phyloP scores from a whole-genome alignment of 1,140 invertebrate species.

The Bilobella aurantiaca region DNA sequence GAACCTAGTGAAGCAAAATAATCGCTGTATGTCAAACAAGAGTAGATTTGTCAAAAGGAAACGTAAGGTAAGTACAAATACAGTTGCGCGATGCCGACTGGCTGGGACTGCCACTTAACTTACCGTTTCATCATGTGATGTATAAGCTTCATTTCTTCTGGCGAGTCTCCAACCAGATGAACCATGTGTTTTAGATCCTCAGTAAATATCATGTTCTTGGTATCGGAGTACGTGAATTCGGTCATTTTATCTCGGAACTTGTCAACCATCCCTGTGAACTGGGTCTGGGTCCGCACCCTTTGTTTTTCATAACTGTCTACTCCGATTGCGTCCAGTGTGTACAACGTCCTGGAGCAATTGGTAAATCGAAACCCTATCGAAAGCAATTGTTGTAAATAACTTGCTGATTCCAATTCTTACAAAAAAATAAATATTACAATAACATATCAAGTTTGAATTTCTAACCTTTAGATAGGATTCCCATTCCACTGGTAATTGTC shows the following conservation, averaged over 20 bases:
- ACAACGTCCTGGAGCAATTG: constrained; percentile 42
- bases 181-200: constrained; percentile 75
- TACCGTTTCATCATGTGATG: constrained; percentile 57
- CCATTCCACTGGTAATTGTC: background rate
- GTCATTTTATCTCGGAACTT: constrained; percentile 58
- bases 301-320: constrained; percentile 48
- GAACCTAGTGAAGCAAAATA: constrained; percentile 58
- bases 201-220: constrained; percentile 61
- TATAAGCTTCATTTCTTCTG: constrained; percentile 53
- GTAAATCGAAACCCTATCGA: too few relatives aligned
- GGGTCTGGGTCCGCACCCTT: constrained; percentile 45
- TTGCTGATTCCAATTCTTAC: too few relatives aligned
- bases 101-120: constrained; percentile 12
- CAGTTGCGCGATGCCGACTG: too few relatives aligned
- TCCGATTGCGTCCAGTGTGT: constrained; percentile 47
- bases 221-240: constrained; percentile 44
- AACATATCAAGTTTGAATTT: background rate
- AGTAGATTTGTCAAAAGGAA: too few relatives aligned
- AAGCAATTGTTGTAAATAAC: too few relatives aligned
- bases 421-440: background rate
- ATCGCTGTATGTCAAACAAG: too few relatives aligned
- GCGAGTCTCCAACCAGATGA: constrained; percentile 51
- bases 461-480: background rate
- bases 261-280: constrained; percentile 49
- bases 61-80: too few relatives aligned